Conservation (phyloP, 92 coral and sea anemone genomes). For the Actinostola sp. region DNA sequence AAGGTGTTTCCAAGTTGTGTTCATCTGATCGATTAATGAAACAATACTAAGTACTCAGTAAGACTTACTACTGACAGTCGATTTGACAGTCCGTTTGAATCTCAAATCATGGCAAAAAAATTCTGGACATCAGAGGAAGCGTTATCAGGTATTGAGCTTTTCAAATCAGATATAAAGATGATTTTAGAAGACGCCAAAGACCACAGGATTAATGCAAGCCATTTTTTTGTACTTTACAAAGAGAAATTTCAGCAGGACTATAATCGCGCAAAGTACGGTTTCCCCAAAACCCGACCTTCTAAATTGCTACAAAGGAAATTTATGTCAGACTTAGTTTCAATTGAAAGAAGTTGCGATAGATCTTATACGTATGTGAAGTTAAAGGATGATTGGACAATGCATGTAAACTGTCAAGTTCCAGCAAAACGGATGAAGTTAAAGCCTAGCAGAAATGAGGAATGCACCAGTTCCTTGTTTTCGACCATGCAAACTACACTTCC, state of each 20-base stretch:
- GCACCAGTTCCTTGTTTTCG: too few species aligned
- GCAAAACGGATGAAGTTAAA: not conserved
- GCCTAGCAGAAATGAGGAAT: too few species aligned
- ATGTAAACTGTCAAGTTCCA: not conserved
- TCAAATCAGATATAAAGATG: slow-evolving; percentile 7
- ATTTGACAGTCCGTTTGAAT: not conserved
- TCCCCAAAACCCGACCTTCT: not conserved
- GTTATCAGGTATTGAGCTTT: slow-evolving; percentile 1
- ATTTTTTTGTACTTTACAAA: slow-evolving; percentile 4
- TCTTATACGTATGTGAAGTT: not conserved
- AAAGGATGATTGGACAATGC: not conserved
- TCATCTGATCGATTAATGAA: too few species aligned
- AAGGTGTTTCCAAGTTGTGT: too few species aligned
- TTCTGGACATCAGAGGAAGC: not conserved
- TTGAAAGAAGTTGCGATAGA: not conserved
- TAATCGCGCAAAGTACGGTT: not conserved
- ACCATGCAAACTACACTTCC: too few species aligned
- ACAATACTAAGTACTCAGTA: too few species aligned
- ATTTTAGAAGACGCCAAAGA: not conserved
- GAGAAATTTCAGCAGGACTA: not conserved
- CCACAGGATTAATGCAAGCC: slow-evolving; percentile 10
- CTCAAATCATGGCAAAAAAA: not conserved
- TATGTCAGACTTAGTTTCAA: not conserved
- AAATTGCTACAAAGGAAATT: not conserved
- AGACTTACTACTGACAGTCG: too few species aligned